phyloP scores from a whole-genome alignment of 2,888 invertebrate genomes.

The Lamellibrachia columna region DNA sequence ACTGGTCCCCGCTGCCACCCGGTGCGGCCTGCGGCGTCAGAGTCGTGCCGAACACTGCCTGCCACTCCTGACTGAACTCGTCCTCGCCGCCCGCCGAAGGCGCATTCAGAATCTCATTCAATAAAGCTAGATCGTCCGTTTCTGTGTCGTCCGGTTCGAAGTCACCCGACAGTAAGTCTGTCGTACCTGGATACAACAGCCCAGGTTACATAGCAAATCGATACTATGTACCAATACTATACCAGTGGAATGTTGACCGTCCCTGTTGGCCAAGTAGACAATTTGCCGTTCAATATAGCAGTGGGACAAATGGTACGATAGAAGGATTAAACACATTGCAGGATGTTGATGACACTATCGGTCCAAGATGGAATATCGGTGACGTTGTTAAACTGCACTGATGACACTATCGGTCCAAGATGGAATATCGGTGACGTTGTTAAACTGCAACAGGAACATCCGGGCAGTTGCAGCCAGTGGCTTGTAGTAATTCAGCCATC shows the following conservation, averaged over 20 bases:
- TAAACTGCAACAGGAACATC: neutral
- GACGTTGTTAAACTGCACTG: neutral
- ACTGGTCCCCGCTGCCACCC: conserved; percentile 47
- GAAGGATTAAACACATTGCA: neutral
- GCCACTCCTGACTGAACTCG: conserved; percentile 63
- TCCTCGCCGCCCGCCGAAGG: conserved; percentile 58
- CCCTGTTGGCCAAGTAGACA: neutral
- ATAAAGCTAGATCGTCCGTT: conserved; percentile 66
- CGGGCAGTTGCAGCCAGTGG: neutral
- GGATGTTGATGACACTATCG: neutral
- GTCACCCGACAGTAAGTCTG: conserved; percentile 62
- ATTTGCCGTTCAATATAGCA: neutral
- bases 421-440: neutral
- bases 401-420: neutral
- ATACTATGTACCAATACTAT: neutral
- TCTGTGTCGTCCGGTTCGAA: conserved; percentile 60
- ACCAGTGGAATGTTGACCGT: neutral
- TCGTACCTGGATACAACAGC: conserved; percentile 26
- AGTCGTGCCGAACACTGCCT: conserved; percentile 59
- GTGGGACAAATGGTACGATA: neutral
- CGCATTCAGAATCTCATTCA: conserved; percentile 66
- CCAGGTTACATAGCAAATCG: no score
- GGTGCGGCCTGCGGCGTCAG: neutral
- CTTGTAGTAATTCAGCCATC: neutral
- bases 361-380: neutral